Conservation (phyloP, 2,113 vertebrate species). For the Anarhynchus alexandrinus region DNA sequence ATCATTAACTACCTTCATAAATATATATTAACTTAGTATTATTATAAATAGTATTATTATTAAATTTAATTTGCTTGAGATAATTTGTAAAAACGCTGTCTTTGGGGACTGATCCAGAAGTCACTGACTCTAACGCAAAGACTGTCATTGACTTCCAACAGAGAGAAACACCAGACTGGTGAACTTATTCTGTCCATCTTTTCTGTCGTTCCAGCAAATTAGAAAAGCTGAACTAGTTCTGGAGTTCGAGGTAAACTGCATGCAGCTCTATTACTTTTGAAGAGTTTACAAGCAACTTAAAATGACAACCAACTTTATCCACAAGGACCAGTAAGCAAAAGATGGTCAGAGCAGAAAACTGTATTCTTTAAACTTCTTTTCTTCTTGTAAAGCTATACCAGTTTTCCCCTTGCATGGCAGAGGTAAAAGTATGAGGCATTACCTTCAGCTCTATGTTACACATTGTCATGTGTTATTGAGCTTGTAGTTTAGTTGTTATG, state of each 20-base stretch:
- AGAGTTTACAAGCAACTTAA: not conserved
- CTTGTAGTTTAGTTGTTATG: not conserved
- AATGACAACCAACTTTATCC: not conserved
- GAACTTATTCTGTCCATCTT: not conserved
- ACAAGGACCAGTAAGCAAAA: not conserved
- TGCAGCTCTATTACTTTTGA: not conserved
- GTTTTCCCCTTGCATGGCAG: not conserved
- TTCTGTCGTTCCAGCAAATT: not conserved
- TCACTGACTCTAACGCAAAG: not conserved
- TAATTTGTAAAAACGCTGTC: fast-evolving
- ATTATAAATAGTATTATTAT: not conserved
- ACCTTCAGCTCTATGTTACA: not conserved
- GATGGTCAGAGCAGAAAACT: not conserved
- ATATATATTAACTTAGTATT: not conserved
- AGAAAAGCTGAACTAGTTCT: not conserved
- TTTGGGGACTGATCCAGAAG: not conserved
- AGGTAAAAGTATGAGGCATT: not conserved
- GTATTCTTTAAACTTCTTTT: not conserved
- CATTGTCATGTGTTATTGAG: not conserved
- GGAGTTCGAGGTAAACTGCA: not conserved
- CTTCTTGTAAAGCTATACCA: not conserved
- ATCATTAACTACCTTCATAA: not conserved
- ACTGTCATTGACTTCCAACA: not conserved
- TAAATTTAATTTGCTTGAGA: not conserved
- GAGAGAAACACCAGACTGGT: not conserved